Base-by-base conservation (phyloP, 2,888 invertebrate genomes). In the Apantesis nais region DNA sequence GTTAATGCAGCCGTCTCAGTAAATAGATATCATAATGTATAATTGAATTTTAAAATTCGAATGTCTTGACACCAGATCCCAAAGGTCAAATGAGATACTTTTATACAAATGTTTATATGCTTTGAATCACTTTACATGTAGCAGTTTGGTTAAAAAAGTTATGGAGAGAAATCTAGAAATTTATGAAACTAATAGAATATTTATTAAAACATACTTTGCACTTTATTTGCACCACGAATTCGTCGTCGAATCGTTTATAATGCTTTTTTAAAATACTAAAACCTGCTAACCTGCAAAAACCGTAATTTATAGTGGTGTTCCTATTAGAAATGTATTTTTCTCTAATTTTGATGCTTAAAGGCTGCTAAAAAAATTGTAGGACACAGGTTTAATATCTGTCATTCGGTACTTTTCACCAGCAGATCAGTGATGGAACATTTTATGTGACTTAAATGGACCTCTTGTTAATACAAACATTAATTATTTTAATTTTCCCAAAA, bases 1-100 rank as follows among this genome's bases (percentile, higher is more conserved):
- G 9, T 22, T 52, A 52, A 52, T 11, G 11, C 22, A n/a, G 22
- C 8, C 22, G 22, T 48, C 48, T 48, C 48, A 48, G 8, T 7
- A 48, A 19, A 48, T 48, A 48, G 19, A 48, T 22, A 48, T 48
- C 48, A 55, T 41, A 41, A 29, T 14, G 14, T 55, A 25, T 5
- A 55, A 55, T 55, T 55, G 55, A 55, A n/a, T 55, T 55, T 55
- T 55, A 25, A 55, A 16, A 29, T 58, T 58, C 29, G 58, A 58
- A 58, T 29, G 58, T 58, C 58, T 58, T 58, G 58, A 58, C 58
- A 29, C 14, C 14, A 14, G 29, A 58, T 58, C 16, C 7, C 5
- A 58, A 29, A 58, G 58, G 58, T 29, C 58, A 58, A 25, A 58
- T 29, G 16, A 34, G 34, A 48, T 3, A 8, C 29, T 58, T 58